A percentile compares a stretch with the other conserved stretches of the same genome.
Evolutionary conservation across 2,113 vertebrate species (phyloP).

Genomic region (Halichoeres trimaculatus): DNA sequence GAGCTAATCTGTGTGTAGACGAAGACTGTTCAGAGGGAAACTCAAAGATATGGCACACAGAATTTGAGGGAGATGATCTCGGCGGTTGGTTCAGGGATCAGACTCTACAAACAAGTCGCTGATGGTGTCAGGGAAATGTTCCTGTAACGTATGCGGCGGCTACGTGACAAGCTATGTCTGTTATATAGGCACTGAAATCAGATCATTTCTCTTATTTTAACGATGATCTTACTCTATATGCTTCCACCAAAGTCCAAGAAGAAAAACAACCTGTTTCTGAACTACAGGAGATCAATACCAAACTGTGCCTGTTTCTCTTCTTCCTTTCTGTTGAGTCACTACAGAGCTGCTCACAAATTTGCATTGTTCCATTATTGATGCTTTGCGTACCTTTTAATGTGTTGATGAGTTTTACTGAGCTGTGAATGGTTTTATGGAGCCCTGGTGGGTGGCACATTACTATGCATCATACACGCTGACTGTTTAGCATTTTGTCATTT

Average conservation of each 20-base stretch:
- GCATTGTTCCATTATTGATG: slow-evolving; percentile 34
- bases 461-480: slow-evolving; percentile 31
- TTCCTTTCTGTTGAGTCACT: background rate
- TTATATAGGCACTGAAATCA: no score
- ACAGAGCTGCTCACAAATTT: slow-evolving; percentile 19
- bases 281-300: background rate
- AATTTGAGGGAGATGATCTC: slow-evolving; percentile 29
- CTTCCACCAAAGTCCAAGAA: no score
- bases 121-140: background rate
- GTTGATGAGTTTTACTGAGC: slow-evolving; percentile 40
- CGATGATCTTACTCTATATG: no score
- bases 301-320: slow-evolving; percentile 14
- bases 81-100: slow-evolving; percentile 18
- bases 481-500: slow-evolving; percentile 47
- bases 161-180: background rate
- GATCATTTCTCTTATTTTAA: no score
- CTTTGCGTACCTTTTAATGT: slow-evolving; percentile 36
- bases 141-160: background rate
- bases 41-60: slow-evolving; percentile 31
- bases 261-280: no score
- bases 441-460: slow-evolving; percentile 55
- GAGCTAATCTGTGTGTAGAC: slow-evolving; percentile 43
- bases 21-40: slow-evolving; percentile 25
- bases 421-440: slow-evolving; percentile 34
- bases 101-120: slow-evolving; percentile 6